phyloP scores from a whole-genome alignment of 1,140 invertebrate species.

The Anastrepha obliqua region DNA sequence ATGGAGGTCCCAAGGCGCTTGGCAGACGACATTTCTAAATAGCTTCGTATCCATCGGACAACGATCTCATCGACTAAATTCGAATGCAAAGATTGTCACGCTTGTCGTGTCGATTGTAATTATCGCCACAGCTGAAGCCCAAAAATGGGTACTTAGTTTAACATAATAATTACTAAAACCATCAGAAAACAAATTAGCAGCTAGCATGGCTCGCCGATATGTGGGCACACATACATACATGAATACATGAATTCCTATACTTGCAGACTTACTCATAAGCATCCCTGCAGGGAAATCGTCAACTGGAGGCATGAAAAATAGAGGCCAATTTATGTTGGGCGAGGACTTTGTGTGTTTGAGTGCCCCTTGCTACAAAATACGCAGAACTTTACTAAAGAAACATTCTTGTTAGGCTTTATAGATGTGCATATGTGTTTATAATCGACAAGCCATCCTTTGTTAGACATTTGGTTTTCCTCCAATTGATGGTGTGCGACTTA shows the following conservation, averaged over 20 bases:
- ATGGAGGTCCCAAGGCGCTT: slow-evolving; percentile 36
- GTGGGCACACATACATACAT: not conserved
- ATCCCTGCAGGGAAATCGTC: not conserved
- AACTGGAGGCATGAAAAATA: too few relatives aligned
- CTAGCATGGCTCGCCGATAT: not conserved
- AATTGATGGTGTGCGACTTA: too few relatives aligned
- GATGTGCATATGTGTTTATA: too few relatives aligned
- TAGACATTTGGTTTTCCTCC: too few relatives aligned
- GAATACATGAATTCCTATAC: not conserved
- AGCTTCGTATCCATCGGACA: not conserved
- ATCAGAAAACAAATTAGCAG: slow-evolving; percentile 44
- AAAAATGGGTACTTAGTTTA: slow-evolving; percentile 47
- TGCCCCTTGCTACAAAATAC: too few relatives aligned
- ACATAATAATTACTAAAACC: slow-evolving; percentile 48
- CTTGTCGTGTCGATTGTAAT: slow-evolving; percentile 50
- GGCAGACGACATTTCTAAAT: slow-evolving; percentile 18
- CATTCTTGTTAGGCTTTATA: too few relatives aligned
- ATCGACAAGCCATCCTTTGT: too few relatives aligned
- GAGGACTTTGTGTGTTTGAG: too few relatives aligned
- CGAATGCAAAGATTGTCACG: slow-evolving; percentile 52
- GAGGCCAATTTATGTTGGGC: too few relatives aligned
- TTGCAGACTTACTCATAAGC: not conserved
- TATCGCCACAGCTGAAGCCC: slow-evolving; percentile 46
- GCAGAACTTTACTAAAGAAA: too few relatives aligned
- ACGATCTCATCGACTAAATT: slow-evolving; percentile 31